Conservation (phyloP, 2,113 vertebrate species). For the Proterorhinus semilunaris region DNA sequence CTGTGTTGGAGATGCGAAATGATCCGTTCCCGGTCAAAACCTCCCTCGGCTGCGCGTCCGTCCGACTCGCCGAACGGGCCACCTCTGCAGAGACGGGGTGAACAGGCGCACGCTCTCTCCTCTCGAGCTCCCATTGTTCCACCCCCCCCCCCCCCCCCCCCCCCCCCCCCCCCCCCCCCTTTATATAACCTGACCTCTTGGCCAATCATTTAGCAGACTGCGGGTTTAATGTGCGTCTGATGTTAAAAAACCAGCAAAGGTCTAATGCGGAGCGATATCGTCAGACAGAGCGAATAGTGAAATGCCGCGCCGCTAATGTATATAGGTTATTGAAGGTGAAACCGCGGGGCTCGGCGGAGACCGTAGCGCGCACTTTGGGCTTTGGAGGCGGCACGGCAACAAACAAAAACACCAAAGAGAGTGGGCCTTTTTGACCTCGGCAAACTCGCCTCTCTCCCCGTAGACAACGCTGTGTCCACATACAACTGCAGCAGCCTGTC, state of each 20-base stretch:
- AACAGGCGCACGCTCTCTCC: conserved; percentile 51
- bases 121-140: conserved; percentile 52
- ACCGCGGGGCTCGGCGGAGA: conserved; percentile 34
- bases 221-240: conserved; percentile 63
- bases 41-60: conserved; percentile 27
- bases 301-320: conserved; percentile 49
- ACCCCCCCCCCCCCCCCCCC: conserved; percentile 51
- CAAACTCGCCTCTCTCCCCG: conserved; percentile 35
- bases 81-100: conserved; percentile 42
- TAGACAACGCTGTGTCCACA: conserved; percentile 35
- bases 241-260: conserved; percentile 53
- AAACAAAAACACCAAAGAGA: conserved; percentile 30
- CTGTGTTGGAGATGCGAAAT: conserved; percentile 4
- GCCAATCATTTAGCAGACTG: conserved; percentile 64
- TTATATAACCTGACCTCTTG: conserved; percentile 61
- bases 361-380: conserved; percentile 52
- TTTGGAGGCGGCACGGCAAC: conserved; percentile 39
- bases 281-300: conserved; percentile 58
- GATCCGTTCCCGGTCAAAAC: conserved; percentile 23
- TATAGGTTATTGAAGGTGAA: conserved; percentile 51
- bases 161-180: conserved; percentile 50
- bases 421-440: conserved; percentile 33
- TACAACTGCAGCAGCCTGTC: conserved; percentile 9
- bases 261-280: conserved; percentile 59
- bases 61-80: conserved; percentile 46